Evolutionary conservation across 2,113 vertebrate genomes (phyloP).

Genomic region (Cryptomyrus ogoouensis): DNA sequence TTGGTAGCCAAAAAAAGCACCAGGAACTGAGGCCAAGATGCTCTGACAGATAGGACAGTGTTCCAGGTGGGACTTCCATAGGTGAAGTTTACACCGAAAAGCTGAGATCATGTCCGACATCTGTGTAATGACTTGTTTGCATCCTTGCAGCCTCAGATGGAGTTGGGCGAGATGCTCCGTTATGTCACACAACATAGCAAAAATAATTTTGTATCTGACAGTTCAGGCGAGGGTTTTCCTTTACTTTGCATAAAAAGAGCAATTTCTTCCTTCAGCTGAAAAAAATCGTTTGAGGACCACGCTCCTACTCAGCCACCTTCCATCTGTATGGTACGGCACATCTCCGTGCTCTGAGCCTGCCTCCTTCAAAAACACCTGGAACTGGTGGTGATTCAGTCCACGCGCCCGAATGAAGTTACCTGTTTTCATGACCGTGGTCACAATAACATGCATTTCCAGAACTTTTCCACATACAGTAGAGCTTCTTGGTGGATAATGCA

Average conservation of each 20-base stretch:
- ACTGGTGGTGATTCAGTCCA: too few species aligned
- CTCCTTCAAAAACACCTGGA: background rate
- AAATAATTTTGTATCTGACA: background rate
- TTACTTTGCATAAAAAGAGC: conserved; percentile 31
- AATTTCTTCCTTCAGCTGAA: conserved; percentile 34
- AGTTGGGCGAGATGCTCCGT: background rate
- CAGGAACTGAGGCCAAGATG: conserved; percentile 29
- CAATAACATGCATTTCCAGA: conserved; percentile 44
- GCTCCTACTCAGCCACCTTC: conserved; percentile 25
- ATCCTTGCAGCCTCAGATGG: background rate
- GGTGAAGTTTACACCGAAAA: background rate
- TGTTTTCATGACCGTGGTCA: background rate
- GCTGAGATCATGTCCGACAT: background rate
- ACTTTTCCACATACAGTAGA: conserved; percentile 36
- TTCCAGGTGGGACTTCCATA: background rate
- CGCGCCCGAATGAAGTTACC: too few species aligned
- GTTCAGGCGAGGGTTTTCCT: background rate
- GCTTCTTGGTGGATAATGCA: conserved; percentile 50
- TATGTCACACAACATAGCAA: background rate
- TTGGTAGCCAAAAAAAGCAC: conserved; percentile 35
- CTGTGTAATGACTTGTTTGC: too few species aligned
- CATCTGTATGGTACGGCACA: conserved; percentile 5
- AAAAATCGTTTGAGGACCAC: conserved; percentile 30
- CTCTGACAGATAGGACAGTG: conserved; percentile 31
- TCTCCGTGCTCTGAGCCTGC: background rate